Base-by-base conservation (phyloP, 2,888 invertebrate species). In the Argyresthia goedartella region DNA sequence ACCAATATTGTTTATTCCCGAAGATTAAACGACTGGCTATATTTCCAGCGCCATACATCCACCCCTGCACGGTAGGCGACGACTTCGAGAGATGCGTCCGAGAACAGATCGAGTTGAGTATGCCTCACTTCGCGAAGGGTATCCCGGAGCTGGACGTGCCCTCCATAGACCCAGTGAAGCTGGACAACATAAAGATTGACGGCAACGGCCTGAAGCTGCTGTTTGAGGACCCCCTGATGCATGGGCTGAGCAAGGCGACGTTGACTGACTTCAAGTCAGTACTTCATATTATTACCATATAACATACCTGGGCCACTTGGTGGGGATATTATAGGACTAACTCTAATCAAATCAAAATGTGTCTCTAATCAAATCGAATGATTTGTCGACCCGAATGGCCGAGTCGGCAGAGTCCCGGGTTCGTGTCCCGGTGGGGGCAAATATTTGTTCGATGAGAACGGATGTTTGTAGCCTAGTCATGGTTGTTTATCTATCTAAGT, bases 21-120 rank as follows among this genome's bases (percentile, higher is more conserved):
- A n/a, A 6, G 25, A 4, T 4, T 25, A 25, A 25, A 25, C 25
- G 6, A 25, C 25, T 4, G 2, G 25, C 25, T 57, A 60, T 60
- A 39, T 42, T 80, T 80, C 4, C 71, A 87, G 87, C 86, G 10
- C 55, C 76, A 9, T 85, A 76, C 66, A 78, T 86, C 16, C 61
- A 62, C 11, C 73, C 74, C 10, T 87, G 87, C 59, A 62, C 70
- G 41, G 57, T 67, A 1, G 59, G 62, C 1, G 65, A 66, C 13
- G 59, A 72, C 1, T 67, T 85, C 25, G 52, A 53, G 0, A 54
- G 58, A 0, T 87, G 87, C 59, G 50, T 85, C 7, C 74, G 62
- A 53, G 58, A 67, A 49, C 77, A 82, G 55, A 82, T 85, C 15
- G 60, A 65, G 39, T 58, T 54, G 3, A 61, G 67, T 51, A 62